Evolutionary conservation across 2,888 invertebrate species (phyloP).

Genomic region (Gerris lacustris): DNA sequence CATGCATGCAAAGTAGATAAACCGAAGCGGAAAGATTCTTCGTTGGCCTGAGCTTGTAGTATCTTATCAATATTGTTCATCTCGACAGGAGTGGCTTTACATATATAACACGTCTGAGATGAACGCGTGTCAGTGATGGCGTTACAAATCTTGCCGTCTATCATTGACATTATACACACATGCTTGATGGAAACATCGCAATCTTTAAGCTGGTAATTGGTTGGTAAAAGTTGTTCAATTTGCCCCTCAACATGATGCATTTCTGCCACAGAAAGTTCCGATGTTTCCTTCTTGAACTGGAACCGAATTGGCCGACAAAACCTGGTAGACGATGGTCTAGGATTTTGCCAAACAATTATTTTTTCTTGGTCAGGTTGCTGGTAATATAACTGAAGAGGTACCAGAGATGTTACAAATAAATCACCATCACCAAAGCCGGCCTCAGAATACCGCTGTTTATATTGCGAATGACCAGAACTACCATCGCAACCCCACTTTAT

Average conservation of each 20-base stretch:
- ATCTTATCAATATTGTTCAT: constrained; percentile 5
- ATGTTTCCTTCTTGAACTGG: constrained; percentile 31
- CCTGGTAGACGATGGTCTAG: constrained; percentile 30
- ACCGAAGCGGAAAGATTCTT: not conserved
- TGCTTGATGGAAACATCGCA: too few species aligned
- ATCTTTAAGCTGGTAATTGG: not conserved
- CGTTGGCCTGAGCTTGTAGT: not conserved
- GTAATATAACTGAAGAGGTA: constrained; percentile 30
- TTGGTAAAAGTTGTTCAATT: constrained; percentile 9
- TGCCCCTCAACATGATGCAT: constrained; percentile 15
- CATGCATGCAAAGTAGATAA: not conserved
- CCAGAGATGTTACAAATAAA: constrained; percentile 25
- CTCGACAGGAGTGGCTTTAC: constrained; percentile 12
- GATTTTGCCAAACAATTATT: constrained; percentile 33
- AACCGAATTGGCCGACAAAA: constrained; percentile 33
- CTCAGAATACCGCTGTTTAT: not conserved
- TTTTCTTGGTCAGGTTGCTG: constrained; percentile 17
- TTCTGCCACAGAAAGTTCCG: constrained; percentile 21
- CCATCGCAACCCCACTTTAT: not conserved
- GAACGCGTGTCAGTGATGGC: constrained; percentile 19
- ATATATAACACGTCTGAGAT: constrained; percentile 17
- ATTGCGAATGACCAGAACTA: not conserved
- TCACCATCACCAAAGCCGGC: constrained; percentile 10
- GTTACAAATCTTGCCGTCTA: constrained; percentile 22
- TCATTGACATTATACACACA: constrained; percentile 17